A percentile compares a stretch with the other conserved stretches of the same genome.
Conservation (phyloP, 2,797 vertebrate genomes). For the Garrulus glandarius region DNA sequence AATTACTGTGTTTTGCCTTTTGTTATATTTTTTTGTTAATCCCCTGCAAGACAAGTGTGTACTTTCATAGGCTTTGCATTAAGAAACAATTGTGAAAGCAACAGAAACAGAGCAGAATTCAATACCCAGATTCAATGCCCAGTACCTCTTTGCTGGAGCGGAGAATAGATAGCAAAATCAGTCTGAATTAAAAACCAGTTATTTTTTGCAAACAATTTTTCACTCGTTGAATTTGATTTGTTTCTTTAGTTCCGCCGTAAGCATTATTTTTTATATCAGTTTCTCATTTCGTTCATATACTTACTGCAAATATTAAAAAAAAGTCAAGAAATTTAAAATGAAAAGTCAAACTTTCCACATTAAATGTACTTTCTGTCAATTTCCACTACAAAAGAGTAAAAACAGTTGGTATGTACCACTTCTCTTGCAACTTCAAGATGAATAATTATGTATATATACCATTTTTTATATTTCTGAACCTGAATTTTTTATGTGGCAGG, state of each 20-base stretch:
- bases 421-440: constrained; percentile 18
- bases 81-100: background rate
- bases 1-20: constrained; percentile 21
- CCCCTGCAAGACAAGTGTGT: background rate
- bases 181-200: background rate
- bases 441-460: background rate
- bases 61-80: background rate
- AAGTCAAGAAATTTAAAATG: constrained; percentile 51
- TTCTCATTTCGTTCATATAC: constrained; percentile 10
- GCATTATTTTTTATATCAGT: background rate
- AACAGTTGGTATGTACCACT: constrained; percentile 28
- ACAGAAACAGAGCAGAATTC: background rate
- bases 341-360: constrained; percentile 52
- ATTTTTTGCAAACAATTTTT: background rate
- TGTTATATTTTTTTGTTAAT: constrained; percentile 25
- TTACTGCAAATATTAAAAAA: constrained; percentile 51
- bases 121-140: background rate
- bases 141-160: background rate
- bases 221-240: background rate
- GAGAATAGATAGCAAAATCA: constrained; percentile 5
- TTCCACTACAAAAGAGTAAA: constrained; percentile 38
- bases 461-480: constrained; percentile 47
- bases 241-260: background rate
- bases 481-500: background rate
- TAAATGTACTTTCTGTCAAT: constrained; percentile 56